Evolutionary conservation across 2,113 vertebrate species (phyloP).

Genomic region (Paramisgurnus dabryanus): DNA sequence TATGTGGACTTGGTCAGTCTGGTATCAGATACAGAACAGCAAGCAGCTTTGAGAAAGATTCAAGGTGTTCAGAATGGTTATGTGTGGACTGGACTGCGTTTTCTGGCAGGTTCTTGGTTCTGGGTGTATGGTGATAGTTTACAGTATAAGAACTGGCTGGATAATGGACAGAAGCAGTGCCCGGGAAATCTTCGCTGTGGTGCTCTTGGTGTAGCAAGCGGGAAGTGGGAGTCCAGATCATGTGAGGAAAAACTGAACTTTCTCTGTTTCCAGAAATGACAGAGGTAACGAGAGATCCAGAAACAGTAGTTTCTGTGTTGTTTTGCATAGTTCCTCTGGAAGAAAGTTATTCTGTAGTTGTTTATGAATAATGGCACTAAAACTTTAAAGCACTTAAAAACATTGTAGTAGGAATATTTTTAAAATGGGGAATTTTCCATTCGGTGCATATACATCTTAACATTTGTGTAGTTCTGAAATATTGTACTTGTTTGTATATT

Average conservation of each 20-base stretch:
- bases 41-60: neutral
- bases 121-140: constrained; percentile 3
- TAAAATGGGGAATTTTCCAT: no score
- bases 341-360: no score
- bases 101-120: neutral
- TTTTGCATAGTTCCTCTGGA: no score
- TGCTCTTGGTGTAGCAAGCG: neutral
- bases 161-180: neutral
- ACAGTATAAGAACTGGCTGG: constrained; percentile 17
- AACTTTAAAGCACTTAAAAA: no score
- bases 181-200: neutral
- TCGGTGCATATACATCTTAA: no score
- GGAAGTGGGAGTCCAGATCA: neutral
- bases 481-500: no score
- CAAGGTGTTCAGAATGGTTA: neutral
- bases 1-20: constrained; percentile 25
- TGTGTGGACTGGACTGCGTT: constrained; percentile 24
- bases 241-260: constrained; percentile 14
- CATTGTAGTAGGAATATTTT: no score
- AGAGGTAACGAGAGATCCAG: neutral
- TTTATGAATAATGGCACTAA: no score
- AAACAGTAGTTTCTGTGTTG: neutral
- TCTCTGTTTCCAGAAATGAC: constrained; percentile 11
- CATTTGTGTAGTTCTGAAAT: no score
- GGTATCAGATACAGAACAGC: neutral